A percentile compares a stretch with the other conserved stretches of the same genome.
Conservation (phyloP, 1,140 invertebrate species). For the Heliconius melpomene region DNA sequence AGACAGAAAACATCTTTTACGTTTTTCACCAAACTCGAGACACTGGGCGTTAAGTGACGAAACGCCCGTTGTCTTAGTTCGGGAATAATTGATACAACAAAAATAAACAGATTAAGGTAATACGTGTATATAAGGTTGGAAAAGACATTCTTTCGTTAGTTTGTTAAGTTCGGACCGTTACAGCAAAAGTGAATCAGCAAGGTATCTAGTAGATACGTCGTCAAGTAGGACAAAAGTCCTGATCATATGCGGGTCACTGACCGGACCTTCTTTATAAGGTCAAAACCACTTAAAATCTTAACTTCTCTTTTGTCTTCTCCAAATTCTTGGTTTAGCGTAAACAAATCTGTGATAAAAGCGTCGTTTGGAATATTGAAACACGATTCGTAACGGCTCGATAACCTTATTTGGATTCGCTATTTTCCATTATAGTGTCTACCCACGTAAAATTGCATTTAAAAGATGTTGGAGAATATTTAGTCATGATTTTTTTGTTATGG, state of each 20-base stretch:
- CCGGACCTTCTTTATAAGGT: constrained; percentile 45
- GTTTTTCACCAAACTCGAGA: no score
- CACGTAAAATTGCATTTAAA: constrained; percentile 51
- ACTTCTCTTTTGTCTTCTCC: constrained; percentile 28
- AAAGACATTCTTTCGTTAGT: not conserved
- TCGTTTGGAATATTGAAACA: constrained; percentile 36
- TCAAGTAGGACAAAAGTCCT: constrained; percentile 42
- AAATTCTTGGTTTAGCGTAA: not conserved
- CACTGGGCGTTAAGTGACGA: no score
- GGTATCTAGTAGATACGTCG: constrained; percentile 42
- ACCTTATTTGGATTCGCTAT: constrained; percentile 63
- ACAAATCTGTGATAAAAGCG: constrained; percentile 22
- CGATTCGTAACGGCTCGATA: constrained; percentile 56
- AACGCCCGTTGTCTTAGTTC: no score
- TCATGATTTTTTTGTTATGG: constrained; percentile 33
- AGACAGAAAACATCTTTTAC: no score
- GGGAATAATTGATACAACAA: no score
- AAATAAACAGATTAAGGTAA: no score
- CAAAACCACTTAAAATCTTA: constrained; percentile 40
- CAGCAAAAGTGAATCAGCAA: constrained; percentile 16
- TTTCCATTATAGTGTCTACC: constrained; percentile 53
- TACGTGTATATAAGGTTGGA: not conserved
- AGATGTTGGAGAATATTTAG: constrained; percentile 24
- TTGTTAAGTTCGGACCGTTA: constrained; percentile 12
- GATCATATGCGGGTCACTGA: constrained; percentile 41